Evolutionary conservation across 2,888 invertebrate genomes (phyloP).

Genomic region (Leptura quadrifasciata): DNA sequence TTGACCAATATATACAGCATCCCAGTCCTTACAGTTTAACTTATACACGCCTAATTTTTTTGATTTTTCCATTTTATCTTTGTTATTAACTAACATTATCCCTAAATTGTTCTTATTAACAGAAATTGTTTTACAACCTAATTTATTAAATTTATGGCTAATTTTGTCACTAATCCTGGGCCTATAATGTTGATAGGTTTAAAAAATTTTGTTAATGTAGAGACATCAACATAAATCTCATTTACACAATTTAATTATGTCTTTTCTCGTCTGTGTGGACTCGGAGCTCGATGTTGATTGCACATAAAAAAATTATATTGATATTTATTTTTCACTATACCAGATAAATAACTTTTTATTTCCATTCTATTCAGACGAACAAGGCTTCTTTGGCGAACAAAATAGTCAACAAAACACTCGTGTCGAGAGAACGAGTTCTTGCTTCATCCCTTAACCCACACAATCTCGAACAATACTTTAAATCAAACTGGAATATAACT

Average conservation of each 20-base stretch:
- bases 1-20: too few species aligned
- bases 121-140: too few species aligned
- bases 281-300: background rate
- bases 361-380: background rate
- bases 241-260: background rate
- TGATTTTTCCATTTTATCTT: too few species aligned
- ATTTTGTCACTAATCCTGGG: too few species aligned
- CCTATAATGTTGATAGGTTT: too few species aligned
- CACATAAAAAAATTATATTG: background rate
- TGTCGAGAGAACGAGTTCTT: background rate
- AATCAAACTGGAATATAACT: conserved; percentile 14
- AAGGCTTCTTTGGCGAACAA: background rate
- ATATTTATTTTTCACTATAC: background rate
- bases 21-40: too few species aligned
- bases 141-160: too few species aligned
- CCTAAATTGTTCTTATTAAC: too few species aligned
- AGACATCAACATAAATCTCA: too few species aligned
- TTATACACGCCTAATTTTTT: too few species aligned
- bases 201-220: too few species aligned
- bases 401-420: background rate
- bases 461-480: conserved; percentile 4
- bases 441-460: background rate
- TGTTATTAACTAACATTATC: too few species aligned
- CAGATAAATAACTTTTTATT: conserved; percentile 7
- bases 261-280: background rate